phyloP scores from a whole-genome alignment of 1,140 invertebrate genomes.

The Drusus annulatus region DNA sequence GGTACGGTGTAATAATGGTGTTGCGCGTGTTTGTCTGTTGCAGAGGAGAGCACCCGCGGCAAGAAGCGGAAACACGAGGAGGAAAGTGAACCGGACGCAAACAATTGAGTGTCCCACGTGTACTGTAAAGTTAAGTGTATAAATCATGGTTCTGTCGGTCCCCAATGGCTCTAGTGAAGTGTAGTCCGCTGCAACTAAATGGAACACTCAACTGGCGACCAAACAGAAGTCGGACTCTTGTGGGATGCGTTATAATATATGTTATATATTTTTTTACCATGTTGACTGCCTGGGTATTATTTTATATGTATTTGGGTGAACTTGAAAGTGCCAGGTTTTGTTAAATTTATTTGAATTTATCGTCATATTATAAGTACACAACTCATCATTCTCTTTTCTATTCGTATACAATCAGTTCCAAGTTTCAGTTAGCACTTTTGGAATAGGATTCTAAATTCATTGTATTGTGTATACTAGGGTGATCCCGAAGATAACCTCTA shows the following conservation, averaged over 20 bases:
- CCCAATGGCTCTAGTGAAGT: slow-evolving; percentile 6
- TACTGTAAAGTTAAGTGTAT: no score
- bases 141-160: slow-evolving; percentile 54
- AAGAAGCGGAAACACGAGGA: slow-evolving; percentile 72
- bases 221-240: slow-evolving; percentile 54
- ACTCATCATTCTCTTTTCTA: slow-evolving; percentile 27
- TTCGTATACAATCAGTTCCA: background rate
- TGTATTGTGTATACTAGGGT: background rate
- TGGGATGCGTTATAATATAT: slow-evolving; percentile 47
- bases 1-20: no score
- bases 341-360: slow-evolving; percentile 57
- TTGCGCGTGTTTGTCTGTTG: slow-evolving; percentile 18
- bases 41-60: slow-evolving; percentile 70
- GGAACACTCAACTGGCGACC: slow-evolving; percentile 47
- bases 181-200: slow-evolving; percentile 11
- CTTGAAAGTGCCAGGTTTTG: slow-evolving; percentile 57
- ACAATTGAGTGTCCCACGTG: slow-evolving; percentile 64
- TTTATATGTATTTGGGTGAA: slow-evolving; percentile 53
- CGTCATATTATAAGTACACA: slow-evolving; percentile 43
- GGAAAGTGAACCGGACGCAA: slow-evolving; percentile 61
- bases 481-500: background rate
- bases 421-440: slow-evolving; percentile 18
- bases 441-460: slow-evolving; percentile 25
- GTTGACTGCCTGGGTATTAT: slow-evolving; percentile 56
- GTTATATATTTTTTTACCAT: slow-evolving; percentile 58